Conservation (phyloP, 2,797 vertebrate genomes). For the Pogoniulus pusillus region DNA sequence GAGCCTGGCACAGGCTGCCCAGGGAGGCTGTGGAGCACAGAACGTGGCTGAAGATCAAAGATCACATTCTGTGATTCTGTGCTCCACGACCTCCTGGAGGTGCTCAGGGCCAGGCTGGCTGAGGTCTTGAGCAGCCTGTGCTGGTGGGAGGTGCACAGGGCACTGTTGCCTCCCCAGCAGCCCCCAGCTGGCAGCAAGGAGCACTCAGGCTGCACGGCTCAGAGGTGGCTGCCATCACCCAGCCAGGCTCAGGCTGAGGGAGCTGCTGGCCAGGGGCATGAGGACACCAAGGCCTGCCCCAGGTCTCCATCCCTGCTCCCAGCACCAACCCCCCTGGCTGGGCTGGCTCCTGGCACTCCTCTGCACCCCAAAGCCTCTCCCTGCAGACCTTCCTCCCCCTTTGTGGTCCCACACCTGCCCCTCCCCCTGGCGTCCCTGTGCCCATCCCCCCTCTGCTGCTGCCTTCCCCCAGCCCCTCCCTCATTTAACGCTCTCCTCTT, state of each 20-base stretch:
- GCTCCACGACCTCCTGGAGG: no score
- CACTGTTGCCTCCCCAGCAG: neutral
- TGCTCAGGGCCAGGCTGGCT: no score
- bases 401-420: neutral
- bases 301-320: neutral
- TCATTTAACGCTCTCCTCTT: neutral
- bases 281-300: neutral
- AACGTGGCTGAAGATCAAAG: no score
- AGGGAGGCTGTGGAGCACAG: no score
- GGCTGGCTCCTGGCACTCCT: neutral
- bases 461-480: neutral
- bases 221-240: fast-evolving
- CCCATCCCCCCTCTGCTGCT: neutral
- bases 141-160: no score
- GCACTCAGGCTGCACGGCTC: fast-evolving
- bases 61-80: no score
- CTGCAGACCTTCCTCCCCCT: neutral
- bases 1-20: no score
- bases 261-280: neutral
- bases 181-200: no score
- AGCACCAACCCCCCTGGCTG: neutral
- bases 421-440: neutral
- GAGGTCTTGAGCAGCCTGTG: no score
- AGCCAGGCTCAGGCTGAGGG: neutral
- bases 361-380: neutral